Evolutionary conservation across 2,888 invertebrate genomes (phyloP).

Genomic region (Orthosia cruda): DNA sequence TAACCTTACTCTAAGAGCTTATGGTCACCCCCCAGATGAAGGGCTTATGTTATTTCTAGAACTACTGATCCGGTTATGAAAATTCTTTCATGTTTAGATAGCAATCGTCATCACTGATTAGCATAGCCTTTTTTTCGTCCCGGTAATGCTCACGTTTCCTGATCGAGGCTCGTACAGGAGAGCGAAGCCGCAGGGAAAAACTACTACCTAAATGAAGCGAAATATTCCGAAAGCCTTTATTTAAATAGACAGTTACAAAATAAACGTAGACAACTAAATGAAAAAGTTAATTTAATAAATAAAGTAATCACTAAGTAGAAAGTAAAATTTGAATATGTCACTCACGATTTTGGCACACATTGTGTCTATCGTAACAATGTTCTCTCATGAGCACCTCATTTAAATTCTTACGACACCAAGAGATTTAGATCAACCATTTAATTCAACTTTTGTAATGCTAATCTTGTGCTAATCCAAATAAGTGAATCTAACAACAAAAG

Average conservation of each 20-base stretch:
- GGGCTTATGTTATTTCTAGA: no score
- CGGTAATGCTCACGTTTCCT: no score
- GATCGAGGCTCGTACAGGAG: no score
- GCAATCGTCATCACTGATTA: no score
- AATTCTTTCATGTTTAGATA: no score
- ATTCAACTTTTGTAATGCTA: constrained; percentile 51
- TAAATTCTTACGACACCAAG: constrained; percentile 52
- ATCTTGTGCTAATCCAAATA: constrained; percentile 27
- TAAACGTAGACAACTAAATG: background rate
- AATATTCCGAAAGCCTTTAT: background rate
- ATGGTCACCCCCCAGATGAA: no score
- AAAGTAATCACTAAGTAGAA: constrained; percentile 59
- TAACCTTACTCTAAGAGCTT: no score
- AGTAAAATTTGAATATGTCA: constrained; percentile 67
- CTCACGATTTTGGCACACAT: constrained; percentile 64
- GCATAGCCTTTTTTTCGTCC: no score
- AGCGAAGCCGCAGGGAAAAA: no score
- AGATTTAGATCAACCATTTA: constrained; percentile 49
- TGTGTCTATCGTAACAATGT: constrained; percentile 49
- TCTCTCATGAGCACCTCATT: constrained; percentile 45
- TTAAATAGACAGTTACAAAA: background rate
- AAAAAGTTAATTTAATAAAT: constrained; percentile 31
- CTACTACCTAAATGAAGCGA: background rate
- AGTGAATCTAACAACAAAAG: constrained; percentile 33
- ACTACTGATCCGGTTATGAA: no score